These are phyloP conservation scores for Cantharis rustica DNA, from an alignment of 2,888 invertebrate species.

Conservation along the genomic window DNA sequence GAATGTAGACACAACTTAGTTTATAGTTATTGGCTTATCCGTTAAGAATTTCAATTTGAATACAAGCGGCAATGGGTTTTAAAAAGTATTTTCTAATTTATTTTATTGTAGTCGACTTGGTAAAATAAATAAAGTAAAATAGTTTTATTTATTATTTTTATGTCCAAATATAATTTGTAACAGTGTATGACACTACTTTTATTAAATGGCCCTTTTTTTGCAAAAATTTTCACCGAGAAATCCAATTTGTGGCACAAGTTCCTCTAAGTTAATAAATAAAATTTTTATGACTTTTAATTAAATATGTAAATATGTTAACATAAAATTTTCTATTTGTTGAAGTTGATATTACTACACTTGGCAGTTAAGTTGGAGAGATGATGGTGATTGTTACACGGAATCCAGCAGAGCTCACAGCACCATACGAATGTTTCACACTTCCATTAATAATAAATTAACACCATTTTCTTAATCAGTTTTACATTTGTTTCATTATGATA, in stretches of 20 bases:
- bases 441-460: constrained; percentile 52
- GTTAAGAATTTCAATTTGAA: constrained; percentile 37
- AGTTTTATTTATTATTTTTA: background rate
- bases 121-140: constrained; percentile 4
- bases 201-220: background rate
- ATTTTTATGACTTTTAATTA: background rate
- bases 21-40: constrained; percentile 36
- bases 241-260: background rate
- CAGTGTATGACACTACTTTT: background rate
- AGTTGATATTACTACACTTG: constrained; percentile 49
- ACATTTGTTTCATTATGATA: constrained; percentile 25
- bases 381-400: constrained; percentile 54
- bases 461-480: constrained; percentile 40
- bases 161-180: background rate
- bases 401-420: constrained; percentile 51
- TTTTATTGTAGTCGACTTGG: constrained; percentile 23
- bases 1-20: constrained; percentile 38
- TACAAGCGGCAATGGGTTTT: constrained; percentile 22
- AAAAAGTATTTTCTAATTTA: constrained; percentile 24
- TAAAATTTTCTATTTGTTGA: constrained; percentile 33
- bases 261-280: background rate
- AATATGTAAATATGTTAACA: constrained; percentile 5
- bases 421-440: constrained; percentile 53
- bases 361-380: constrained; percentile 50
- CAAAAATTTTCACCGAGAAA: background rate